Evolutionary conservation across 2,113 vertebrate genomes (phyloP).

Genomic region (Grallaria varia): DNA sequence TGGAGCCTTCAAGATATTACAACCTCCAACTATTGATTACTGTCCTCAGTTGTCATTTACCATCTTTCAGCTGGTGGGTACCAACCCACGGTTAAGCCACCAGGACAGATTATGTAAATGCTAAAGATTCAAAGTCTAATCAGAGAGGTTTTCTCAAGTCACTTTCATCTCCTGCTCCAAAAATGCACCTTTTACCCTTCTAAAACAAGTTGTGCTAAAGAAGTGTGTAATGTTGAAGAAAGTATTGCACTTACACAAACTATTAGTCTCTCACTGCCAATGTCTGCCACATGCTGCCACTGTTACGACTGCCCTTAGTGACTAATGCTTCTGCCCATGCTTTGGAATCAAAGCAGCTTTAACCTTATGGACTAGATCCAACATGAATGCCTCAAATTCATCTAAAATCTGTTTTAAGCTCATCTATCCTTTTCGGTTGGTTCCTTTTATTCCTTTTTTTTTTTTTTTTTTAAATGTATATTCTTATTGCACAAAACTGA

Average conservation of each 20-base stretch:
- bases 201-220: not conserved
- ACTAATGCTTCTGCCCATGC: not conserved
- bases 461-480: not conserved
- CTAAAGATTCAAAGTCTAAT: not conserved
- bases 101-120: constrained; percentile 35
- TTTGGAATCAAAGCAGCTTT: not conserved
- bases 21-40: constrained; percentile 29
- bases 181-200: not conserved
- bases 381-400: not conserved
- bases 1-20: constrained; percentile 51
- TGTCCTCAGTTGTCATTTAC: constrained; percentile 33
- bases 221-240: not conserved
- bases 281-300: not conserved
- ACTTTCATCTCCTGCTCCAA: not conserved
- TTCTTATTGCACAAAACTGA: not conserved
- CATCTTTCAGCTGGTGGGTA: constrained; percentile 39
- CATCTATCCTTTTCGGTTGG: not conserved
- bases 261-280: not conserved
- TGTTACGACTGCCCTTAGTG: not conserved
- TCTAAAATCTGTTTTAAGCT: not conserved
- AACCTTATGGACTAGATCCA: not conserved
- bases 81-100: constrained; percentile 22
- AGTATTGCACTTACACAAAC: not conserved
- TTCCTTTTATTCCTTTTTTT: not conserved
- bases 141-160: constrained; percentile 13